Base-by-base conservation (phyloP, 2,888 invertebrate species). In the Erebia epiphron region DNA sequence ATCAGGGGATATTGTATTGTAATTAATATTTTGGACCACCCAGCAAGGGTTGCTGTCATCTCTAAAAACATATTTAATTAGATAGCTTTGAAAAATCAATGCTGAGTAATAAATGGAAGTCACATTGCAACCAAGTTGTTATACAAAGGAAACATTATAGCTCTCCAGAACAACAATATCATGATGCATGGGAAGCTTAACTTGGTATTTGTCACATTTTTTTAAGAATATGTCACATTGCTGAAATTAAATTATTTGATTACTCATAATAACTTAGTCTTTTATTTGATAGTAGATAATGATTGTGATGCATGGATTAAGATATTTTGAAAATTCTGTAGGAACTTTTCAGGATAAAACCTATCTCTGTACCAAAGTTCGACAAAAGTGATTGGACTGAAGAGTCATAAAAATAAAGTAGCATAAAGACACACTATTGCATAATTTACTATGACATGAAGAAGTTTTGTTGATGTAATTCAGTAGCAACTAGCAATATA, bases 201-300 rank as follows among this genome's bases (percentile, higher is more conserved):
- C n/a, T 16, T 43, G 18, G 21, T 14, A 65, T 66, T 66, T 70
- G 41, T 70, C 57, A 70, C 21, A 41, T 46, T 50, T 68, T 58
- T 65, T 43, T 43, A 61, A 66, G 43, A 50, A 18, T 18, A 13
- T 35, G 11, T 49, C 62, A 16, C n/a, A 46, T 16, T 68, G 16
- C 46, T 67, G 63, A 67, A 54, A 73, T 68, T 73, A 73, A 73
- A 73, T 58, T 73, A 70, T 68, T 73, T 70, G 61, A 68, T 62
- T 52, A 70, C 50, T 21, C 26, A 52, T 70, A 43, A 50, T 63
- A 56, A 54, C 60, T 69, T 65, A 14, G 61, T 68, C 18, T 35
- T 57, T 66, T 52, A 18, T 13, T 63, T 50, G 35, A 26, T n/a
- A n/a, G n/a, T n/a, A n/a, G n/a, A n/a, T 52, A 9, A 16, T 16